Percentiles rank a stretch among this genome's conserved stretches.
phyloP scores from a whole-genome alignment of 2,797 vertebrate species.

The Tadarida brasiliensis region DNA sequence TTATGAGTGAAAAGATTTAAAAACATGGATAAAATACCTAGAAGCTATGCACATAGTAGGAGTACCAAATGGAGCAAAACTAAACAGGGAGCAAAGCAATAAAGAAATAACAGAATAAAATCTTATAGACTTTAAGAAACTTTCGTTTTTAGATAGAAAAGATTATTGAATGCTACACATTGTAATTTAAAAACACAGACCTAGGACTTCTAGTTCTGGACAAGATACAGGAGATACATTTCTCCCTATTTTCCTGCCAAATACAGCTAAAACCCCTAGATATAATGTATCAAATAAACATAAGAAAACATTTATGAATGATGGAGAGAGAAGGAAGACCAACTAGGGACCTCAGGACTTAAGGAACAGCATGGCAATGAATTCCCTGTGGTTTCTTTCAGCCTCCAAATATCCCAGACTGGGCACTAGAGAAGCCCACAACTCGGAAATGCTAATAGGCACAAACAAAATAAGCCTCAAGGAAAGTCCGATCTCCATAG shows the following conservation, averaged over 20 bases:
- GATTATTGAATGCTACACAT: not conserved
- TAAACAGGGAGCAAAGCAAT: not conserved
- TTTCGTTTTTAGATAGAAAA: conserved; percentile 33
- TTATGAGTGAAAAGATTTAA: not conserved
- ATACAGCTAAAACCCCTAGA: not conserved
- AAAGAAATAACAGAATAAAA: conserved; percentile 33
- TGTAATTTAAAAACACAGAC: conserved; percentile 33
- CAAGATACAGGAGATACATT: not conserved
- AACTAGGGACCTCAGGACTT: not conserved
- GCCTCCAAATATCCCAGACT: not conserved
- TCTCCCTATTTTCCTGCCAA: not conserved
- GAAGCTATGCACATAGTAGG: not conserved
- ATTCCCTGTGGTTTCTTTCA: not conserved
- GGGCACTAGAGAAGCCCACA: not conserved
- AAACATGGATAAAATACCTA: not conserved
- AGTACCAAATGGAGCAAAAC: not conserved
- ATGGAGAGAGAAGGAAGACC: not conserved
- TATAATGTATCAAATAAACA: not conserved
- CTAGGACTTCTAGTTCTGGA: not conserved
- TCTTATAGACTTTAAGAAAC: not conserved
- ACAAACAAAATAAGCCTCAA: not conserved
- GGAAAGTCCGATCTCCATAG: not conserved
- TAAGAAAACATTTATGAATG: not conserved
- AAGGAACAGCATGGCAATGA: not conserved
- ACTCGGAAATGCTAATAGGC: not conserved